A percentile compares a stretch with the other conserved stretches of the same genome.
Evolutionary conservation across 2,797 vertebrate genomes (phyloP).

Genomic region (Presbytis comata): DNA sequence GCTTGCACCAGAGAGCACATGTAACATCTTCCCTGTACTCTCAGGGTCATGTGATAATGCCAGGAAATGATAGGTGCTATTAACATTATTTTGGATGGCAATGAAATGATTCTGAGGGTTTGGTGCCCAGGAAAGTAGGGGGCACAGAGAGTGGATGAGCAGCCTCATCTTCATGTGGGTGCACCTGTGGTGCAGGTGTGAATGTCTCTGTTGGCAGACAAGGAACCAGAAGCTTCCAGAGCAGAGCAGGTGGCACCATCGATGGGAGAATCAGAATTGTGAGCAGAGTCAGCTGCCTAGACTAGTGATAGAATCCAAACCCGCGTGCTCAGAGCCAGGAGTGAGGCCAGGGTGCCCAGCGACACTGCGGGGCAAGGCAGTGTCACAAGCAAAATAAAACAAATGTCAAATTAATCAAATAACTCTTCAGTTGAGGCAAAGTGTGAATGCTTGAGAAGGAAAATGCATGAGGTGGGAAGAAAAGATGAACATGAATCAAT

Average conservation of each 20-base stretch:
- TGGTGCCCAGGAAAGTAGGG: neutral
- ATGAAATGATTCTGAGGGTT: neutral
- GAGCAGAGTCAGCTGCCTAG: slow-evolving; percentile 60
- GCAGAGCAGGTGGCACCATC: fast-evolving
- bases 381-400: slow-evolving; percentile 77
- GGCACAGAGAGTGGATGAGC: fast-evolving
- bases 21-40: fast-evolving
- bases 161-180: fast-evolving
- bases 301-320: slow-evolving; percentile 72
- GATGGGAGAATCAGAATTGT: slow-evolving; percentile 66
- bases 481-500: slow-evolving; percentile 59
- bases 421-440: slow-evolving; percentile 72
- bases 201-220: neutral
- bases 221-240: neutral
- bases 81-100: fast-evolving
- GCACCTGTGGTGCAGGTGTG: fast-evolving
- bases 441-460: slow-evolving; percentile 71
- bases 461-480: slow-evolving; percentile 59
- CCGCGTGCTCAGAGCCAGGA: slow-evolving; percentile 26
- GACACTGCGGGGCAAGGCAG: slow-evolving; percentile 60
- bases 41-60: fast-evolving
- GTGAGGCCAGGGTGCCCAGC: slow-evolving; percentile 64
- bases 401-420: slow-evolving; percentile 71
- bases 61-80: too few relatives aligned
- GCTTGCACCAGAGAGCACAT: too few relatives aligned